Base-by-base conservation (phyloP, 2,888 invertebrate species). In the Drosophila barbarae region DNA sequence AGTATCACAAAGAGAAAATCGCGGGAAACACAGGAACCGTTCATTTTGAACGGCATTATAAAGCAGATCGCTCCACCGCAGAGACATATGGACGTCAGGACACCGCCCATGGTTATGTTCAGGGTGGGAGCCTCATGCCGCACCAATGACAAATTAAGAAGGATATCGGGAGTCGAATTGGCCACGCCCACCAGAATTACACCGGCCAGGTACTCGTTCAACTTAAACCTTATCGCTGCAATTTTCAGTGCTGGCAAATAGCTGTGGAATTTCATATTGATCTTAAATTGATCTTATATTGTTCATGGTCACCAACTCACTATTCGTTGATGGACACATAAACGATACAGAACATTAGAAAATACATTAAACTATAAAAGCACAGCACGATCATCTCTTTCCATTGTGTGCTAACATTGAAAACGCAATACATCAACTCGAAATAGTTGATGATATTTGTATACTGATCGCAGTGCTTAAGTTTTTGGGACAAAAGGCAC, bases 121-220 rank as follows among this genome's bases (percentile, higher is more conserved):
- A 69, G 57, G 10, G 71, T 26, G 0, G 69, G 46, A 0, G 73
- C 8, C 0, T 42, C 44, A 0, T 23, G 13, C 0, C 54, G 55
- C 2, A 66, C 59, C 4, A 73, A 63, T 53, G 81, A 44, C 12
- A 81, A 6, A 7, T 81, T 78, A 23, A 66, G 67, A 6, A 84
- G 12, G 18, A 81, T 6, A 6, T 78, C 81, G 0, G 82, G 61
- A 0, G 59, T 51, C 0, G 65, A 52, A 7, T 72, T 81, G 28
- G 56, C 71, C 36, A 81, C 57, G 28, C 67, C 71, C 36, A 78
- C 10, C 0, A 78, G 23, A 0, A 71, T 64, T 2, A 67, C 73
- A 0, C 82, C 78, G 0, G 78, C 73, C 13, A 78, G 6, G 2
- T 77, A 64, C 49, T 78, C 84, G 23, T 68, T 84, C 61, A 78